phyloP scores from a whole-genome alignment of 2,797 vertebrate genomes.

The Neoniphon sammara region DNA sequence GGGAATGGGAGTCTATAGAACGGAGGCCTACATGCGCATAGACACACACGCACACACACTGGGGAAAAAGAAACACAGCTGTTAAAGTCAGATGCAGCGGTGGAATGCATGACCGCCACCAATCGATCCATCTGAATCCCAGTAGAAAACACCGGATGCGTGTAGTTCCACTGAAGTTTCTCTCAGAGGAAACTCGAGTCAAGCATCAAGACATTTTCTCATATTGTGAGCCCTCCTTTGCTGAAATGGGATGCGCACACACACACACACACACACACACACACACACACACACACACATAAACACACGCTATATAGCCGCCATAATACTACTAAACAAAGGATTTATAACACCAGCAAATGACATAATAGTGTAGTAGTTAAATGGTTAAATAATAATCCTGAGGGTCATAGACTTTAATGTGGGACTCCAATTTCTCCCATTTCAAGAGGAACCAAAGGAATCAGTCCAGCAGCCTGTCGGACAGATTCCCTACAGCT shows the following conservation, averaged over 20 bases:
- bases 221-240: not conserved
- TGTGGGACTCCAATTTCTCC: too few species aligned
- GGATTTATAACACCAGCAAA: too few species aligned
- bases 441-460: too few species aligned
- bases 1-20: constrained; percentile 57
- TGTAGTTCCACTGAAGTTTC: constrained; percentile 14
- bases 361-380: too few species aligned
- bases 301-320: not conserved
- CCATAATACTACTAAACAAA: too few species aligned
- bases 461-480: too few species aligned
- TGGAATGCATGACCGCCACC: constrained; percentile 56
- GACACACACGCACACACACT: constrained; percentile 11
- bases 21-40: constrained; percentile 44
- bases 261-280: constrained; percentile 10
- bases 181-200: constrained; percentile 26
- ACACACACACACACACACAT: constrained; percentile 2
- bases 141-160: constrained; percentile 50
- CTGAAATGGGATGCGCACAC: too few species aligned
- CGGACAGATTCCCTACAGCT: too few species aligned
- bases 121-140: constrained; percentile 67
- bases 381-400: too few species aligned
- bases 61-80: constrained; percentile 64
- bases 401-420: too few species aligned
- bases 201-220: constrained; percentile 22
- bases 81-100: constrained; percentile 44